Base-by-base conservation (phyloP, 2,888 invertebrate species). In the Athetis lepigone region DNA sequence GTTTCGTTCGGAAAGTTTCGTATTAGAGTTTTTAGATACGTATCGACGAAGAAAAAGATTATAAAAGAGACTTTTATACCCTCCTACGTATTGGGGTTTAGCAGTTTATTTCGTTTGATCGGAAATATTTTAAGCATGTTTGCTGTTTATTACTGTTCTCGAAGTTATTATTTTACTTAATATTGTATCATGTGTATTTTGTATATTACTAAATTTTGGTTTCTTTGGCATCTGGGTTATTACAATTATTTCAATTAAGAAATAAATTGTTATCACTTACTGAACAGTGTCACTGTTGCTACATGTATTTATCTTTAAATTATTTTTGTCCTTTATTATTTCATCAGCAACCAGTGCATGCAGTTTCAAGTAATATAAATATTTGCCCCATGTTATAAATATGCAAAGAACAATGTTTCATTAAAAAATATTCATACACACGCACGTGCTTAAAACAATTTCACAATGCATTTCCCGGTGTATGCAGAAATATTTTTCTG, bases 391-490 rank as follows among this genome's bases (percentile, higher is more conserved):
- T 18, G 29, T 27, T 21, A 46, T 46, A 46, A 54, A 56, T 47
- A 68, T 43, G 25, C 54, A 60, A 64, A 47, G 49, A 56, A 59
- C 43, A 64, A 61, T 63, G 23, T 61, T 59, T 47, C 21, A 68
- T 42, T 57, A 33, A 69, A 62, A 54, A 67, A 61, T 62, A 71
- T 65, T 68, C 58, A 29, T 43, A 65, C 37, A 21, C 71, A 71
- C 60, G 72, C 47, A 45, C 65, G 49, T 49, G 58, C 61, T 62
- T 47, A 46, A 63, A 65, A 49, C 37, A 46, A 55, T 63, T 60
- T 21, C 33, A 58, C 49, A 59, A 45, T 27, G 64, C 49, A 61
- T 27, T 57, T 49, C 39, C 8, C 16, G n/a, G 18, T 50, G 40
- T 29, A 49, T 45, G 51, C 64, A 45, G 13, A 62, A 55, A 57